Evolutionary conservation across 2,888 invertebrate species (phyloP).

Genomic region (Agrotis exclamationis): DNA sequence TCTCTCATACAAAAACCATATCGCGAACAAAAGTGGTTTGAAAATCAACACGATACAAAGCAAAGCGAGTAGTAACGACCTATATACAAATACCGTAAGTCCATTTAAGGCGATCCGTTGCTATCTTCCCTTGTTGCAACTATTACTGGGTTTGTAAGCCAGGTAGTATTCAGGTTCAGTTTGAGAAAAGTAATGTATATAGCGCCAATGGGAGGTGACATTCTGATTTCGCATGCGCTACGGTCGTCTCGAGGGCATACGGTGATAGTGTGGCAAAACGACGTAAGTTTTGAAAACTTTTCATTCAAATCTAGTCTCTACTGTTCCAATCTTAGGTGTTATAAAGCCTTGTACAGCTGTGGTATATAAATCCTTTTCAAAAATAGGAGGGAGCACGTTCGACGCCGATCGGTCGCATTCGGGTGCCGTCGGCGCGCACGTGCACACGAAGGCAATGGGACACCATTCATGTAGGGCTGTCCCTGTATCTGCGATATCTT

Average conservation of each 20-base stretch:
- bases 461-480: slow-evolving; percentile 74
- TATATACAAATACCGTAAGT: slow-evolving; percentile 79
- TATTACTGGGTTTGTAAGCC: slow-evolving; percentile 68
- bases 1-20: slow-evolving; percentile 79
- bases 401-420: slow-evolving; percentile 84
- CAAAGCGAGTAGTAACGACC: slow-evolving; percentile 83
- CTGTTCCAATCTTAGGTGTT: accelerated
- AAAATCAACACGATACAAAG: slow-evolving; percentile 85
- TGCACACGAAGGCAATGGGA: slow-evolving; percentile 81
- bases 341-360: slow-evolving; percentile 34
- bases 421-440: slow-evolving; percentile 86
- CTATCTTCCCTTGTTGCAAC: slow-evolving; percentile 56
- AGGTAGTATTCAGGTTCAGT: slow-evolving; percentile 33
- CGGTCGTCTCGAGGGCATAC: slow-evolving; percentile 85
- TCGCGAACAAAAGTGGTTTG: slow-evolving; percentile 84
- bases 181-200: slow-evolving; percentile 72
- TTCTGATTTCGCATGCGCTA: slow-evolving; percentile 84
- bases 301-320: slow-evolving; percentile 52
- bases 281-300: slow-evolving; percentile 40
- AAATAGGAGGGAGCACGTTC: slow-evolving; percentile 68
- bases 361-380: slow-evolving; percentile 54
- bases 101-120: slow-evolving; percentile 65
- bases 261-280: slow-evolving; percentile 58
- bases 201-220: slow-evolving; percentile 64
- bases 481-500: slow-evolving; percentile 69